Evolutionary conservation across 2,888 invertebrate genomes (phyloP).

Genomic region (Eustalomyia histrio): DNA sequence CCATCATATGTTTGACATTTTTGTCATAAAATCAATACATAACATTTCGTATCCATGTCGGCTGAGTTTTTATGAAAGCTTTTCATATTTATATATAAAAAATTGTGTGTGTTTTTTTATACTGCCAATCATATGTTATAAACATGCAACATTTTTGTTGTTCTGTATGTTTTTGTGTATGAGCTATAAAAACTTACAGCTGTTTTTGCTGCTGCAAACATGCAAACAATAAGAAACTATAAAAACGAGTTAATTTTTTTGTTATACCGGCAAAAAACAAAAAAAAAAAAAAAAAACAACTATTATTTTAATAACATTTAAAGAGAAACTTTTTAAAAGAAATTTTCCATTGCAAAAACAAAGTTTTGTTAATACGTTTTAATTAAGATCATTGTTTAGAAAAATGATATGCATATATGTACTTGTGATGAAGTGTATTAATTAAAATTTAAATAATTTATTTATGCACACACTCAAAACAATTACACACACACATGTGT

Average conservation of each 20-base stretch:
- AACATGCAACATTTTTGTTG: conserved; percentile 53
- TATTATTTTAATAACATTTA: conserved; percentile 23
- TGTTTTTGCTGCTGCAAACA: conserved; percentile 47
- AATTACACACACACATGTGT: background rate
- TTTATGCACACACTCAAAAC: background rate
- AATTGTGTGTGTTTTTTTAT: too few relatives aligned
- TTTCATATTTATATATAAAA: conserved; percentile 18
- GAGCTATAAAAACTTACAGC: conserved; percentile 47
- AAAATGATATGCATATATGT: background rate
- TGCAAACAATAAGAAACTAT: conserved; percentile 44
- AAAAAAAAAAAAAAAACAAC: too few relatives aligned
- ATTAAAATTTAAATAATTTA: conserved; percentile 13
- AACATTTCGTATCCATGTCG: conserved; percentile 28
- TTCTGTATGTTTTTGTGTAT: conserved; percentile 3
- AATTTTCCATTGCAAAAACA: conserved; percentile 21
- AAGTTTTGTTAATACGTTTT: background rate
- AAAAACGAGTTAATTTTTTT: conserved; percentile 25
- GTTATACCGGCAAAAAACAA: conserved; percentile 40
- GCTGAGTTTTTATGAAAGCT: conserved; percentile 40
- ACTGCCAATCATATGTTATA: conserved; percentile 57
- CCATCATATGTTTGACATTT: conserved; percentile 63
- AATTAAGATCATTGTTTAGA: conserved; percentile 20
- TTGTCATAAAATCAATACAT: conserved; percentile 60
- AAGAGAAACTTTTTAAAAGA: conserved; percentile 38
- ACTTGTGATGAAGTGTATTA: background rate